Percentiles rank a stretch among this genome's conserved stretches.
These are phyloP conservation scores for Rhimphoctona megacephalus DNA, from an alignment of 2,888 invertebrate genomes.

Conservation along the genomic window DNA sequence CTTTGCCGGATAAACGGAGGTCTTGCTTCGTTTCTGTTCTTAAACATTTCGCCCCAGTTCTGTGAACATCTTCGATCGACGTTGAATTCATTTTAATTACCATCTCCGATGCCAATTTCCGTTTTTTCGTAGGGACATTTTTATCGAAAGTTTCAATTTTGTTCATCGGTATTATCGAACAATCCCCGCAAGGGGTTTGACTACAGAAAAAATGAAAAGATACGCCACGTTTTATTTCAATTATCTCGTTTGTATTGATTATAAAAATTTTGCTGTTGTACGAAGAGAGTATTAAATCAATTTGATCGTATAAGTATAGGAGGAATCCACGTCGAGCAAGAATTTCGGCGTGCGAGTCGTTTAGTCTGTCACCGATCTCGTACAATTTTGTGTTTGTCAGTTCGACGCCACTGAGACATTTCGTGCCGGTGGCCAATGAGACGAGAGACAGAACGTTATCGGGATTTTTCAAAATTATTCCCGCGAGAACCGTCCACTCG, in stretches of 20 bases:
- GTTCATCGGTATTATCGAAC: conserved; percentile 91
- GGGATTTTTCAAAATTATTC: conserved; percentile 87
- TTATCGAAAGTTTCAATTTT: conserved; percentile 68
- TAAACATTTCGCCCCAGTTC: conserved; percentile 97
- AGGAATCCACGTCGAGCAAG: conserved; percentile 93
- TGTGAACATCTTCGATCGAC: conserved; percentile 85
- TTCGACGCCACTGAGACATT: conserved; percentile 92
- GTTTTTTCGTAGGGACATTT: conserved; percentile 50
- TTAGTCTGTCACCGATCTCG: conserved; percentile 89
- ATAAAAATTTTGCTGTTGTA: conserved; percentile 81
- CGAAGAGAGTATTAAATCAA: conserved; percentile 84
- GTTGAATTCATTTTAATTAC: neutral
- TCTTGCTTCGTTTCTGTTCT: conserved; percentile 87
- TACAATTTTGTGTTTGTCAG: conserved; percentile 85
- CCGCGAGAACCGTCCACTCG: conserved; percentile 95
- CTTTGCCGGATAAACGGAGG: conserved; percentile 86
- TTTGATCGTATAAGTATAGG: conserved; percentile 90
- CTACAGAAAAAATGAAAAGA: conserved; percentile 94
- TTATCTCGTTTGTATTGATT: conserved; percentile 81
- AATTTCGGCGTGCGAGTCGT: conserved; percentile 97
- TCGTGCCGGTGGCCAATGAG: conserved; percentile 95
- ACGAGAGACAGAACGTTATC: conserved; percentile 87
- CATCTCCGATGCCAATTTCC: conserved; percentile 52
- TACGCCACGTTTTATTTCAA: conserved; percentile 86
- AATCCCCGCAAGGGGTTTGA: conserved; percentile 97